A percentile compares a stretch with the other conserved stretches of the same genome.
Evolutionary conservation across 2,888 invertebrate genomes (phyloP).

Genomic region (Tachina lurida): DNA sequence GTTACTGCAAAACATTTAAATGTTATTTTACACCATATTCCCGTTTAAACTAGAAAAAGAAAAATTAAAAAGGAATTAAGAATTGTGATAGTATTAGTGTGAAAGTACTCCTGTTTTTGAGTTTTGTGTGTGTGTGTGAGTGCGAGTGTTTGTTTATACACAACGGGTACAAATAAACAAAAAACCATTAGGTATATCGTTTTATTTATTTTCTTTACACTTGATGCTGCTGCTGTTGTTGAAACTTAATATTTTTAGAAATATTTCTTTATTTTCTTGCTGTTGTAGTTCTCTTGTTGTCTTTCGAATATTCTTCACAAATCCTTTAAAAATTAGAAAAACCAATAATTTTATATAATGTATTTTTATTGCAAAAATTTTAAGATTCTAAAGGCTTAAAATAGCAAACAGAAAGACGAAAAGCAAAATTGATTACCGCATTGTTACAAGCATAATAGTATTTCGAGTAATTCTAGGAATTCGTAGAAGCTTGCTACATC

Average conservation of each 20-base stretch:
- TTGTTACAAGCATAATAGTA: no score
- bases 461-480: no score
- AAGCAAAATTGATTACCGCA: no score
- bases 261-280: not conserved
- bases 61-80: not conserved
- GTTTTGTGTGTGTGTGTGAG: no score
- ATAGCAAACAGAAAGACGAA: no score
- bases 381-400: no score
- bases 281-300: not conserved
- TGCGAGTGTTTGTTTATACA: not conserved
- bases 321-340: constrained; percentile 4
- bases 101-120: not conserved
- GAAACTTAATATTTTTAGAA: constrained; percentile 2
- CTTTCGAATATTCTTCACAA: not conserved
- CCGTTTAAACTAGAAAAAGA: not conserved
- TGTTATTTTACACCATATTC: constrained; percentile 18
- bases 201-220: not conserved
- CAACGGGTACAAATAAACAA: constrained; percentile 6
- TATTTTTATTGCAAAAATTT: no score
- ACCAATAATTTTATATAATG: not conserved
- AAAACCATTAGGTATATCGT: constrained; percentile 35
- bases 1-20: constrained; percentile 5
- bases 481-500: no score
- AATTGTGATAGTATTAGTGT: not conserved
- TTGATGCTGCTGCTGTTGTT: not conserved